These are phyloP conservation scores for Hipparchia semele DNA, from an alignment of 2,888 invertebrate genomes.

Conservation along the genomic window DNA sequence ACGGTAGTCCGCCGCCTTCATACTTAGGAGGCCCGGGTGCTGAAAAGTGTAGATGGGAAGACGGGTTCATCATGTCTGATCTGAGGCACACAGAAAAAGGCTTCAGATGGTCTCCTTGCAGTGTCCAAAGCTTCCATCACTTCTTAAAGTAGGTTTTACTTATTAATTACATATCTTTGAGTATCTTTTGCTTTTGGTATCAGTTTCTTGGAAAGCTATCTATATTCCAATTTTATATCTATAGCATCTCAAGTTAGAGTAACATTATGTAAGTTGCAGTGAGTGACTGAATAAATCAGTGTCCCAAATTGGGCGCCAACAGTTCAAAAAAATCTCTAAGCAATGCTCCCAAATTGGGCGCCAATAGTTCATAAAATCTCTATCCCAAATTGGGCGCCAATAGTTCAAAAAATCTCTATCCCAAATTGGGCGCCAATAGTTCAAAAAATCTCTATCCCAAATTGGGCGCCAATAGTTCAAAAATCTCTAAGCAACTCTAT, in stretches of 20 bases:
- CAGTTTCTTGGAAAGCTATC: background rate
- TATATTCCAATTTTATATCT: too few species aligned
- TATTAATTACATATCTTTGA: background rate
- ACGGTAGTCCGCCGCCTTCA: slow-evolving; percentile 96
- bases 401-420: too few species aligned
- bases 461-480: background rate
- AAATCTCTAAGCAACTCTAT: too few species aligned
- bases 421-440: too few species aligned
- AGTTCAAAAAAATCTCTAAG: too few species aligned
- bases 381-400: slow-evolving; percentile 1
- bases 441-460: background rate
- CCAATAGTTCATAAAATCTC: background rate
- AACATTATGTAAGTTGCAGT: too few species aligned
- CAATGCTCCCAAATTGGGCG: background rate
- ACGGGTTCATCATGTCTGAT: slow-evolving; percentile 98
- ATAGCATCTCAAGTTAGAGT: too few species aligned
- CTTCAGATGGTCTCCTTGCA: slow-evolving; percentile 97
- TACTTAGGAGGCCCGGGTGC: slow-evolving; percentile 97
- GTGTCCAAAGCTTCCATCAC: slow-evolving; percentile 96
- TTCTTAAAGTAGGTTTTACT: slow-evolving; percentile 91
- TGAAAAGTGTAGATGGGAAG: slow-evolving; percentile 97
- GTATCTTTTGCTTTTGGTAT: background rate
- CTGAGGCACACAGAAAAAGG: slow-evolving; percentile 96
- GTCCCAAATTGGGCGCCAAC: too few species aligned
- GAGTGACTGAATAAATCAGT: too few species aligned